A percentile compares a stretch with the other conserved stretches of the same genome.
Conservation (phyloP, 2,113 vertebrate species). For the Sula dactylatra region DNA sequence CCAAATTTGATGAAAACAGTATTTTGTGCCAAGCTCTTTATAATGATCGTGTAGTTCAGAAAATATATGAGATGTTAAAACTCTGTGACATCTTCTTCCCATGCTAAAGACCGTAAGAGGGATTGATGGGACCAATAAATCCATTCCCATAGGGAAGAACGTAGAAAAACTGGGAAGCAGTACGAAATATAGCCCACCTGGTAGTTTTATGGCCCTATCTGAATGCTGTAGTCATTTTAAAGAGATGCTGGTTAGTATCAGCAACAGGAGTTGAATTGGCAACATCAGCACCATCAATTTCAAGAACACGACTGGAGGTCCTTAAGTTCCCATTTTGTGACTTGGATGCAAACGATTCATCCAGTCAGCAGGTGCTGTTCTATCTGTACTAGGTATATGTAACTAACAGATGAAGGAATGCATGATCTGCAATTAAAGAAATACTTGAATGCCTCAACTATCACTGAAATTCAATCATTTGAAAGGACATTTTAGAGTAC, state of each 20-base stretch:
- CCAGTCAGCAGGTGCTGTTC: constrained; percentile 39
- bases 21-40: constrained; percentile 37
- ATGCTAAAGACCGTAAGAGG: constrained; percentile 57
- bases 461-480: neutral
- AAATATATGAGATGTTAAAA: constrained; percentile 62
- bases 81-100: constrained; percentile 36
- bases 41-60: constrained; percentile 47
- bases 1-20: neutral
- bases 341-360: constrained; percentile 32
- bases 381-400: neutral
- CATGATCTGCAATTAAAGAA: neutral
- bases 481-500: neutral
- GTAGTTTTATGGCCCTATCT: constrained; percentile 17
- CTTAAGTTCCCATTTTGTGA: constrained; percentile 35
- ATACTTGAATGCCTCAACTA: neutral
- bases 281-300: constrained; percentile 40
- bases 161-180: constrained; percentile 45
- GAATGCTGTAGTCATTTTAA: constrained; percentile 30
- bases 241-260: constrained; percentile 53
- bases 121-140: constrained; percentile 70
- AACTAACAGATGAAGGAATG: neutral
- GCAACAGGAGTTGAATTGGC: constrained; percentile 43
- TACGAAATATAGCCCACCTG: constrained; percentile 31
- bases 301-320: neutral
- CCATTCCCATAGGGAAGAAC: constrained; percentile 47